Evolutionary conservation across 2,888 invertebrate genomes (phyloP).

Genomic region (Euphydryas editha): DNA sequence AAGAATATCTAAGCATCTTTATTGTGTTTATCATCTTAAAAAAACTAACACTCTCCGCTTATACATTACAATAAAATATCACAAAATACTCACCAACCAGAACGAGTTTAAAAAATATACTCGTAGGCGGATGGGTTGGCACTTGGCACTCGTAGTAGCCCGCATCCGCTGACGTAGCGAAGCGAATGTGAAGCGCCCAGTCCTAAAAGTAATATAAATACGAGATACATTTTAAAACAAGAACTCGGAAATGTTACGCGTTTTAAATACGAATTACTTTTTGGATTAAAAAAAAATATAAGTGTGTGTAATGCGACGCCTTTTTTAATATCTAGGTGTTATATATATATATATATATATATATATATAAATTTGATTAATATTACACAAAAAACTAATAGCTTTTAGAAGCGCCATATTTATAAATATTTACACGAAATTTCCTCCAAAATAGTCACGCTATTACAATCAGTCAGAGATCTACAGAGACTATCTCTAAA

Average conservation of each 20-base stretch:
- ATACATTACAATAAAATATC: conserved; percentile 13
- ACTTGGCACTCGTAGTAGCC: conserved; percentile 88
- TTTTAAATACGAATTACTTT: not conserved
- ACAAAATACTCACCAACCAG: conserved; percentile 83
- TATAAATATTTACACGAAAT: too few relatives aligned
- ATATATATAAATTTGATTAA: too few relatives aligned
- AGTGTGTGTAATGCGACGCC: too few relatives aligned
- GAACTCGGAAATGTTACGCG: not conserved
- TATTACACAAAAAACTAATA: too few relatives aligned
- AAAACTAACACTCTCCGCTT: not conserved
- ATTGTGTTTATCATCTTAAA: too few relatives aligned
- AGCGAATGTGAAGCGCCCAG: conserved; percentile 86
- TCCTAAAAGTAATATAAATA: conserved; percentile 72
- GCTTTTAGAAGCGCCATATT: too few relatives aligned
- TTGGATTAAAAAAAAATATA: not conserved
- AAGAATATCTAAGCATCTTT: too few relatives aligned
- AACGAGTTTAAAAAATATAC: conserved; percentile 85
- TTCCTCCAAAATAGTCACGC: too few relatives aligned
- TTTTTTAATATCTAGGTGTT: too few relatives aligned
- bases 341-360: too few relatives aligned
- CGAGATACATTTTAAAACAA: not conserved
- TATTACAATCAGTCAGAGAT: too few relatives aligned
- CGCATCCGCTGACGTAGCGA: conserved; percentile 84
- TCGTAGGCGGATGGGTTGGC: conserved; percentile 86
- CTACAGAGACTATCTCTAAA: too few relatives aligned